Conservation (phyloP, 2,797 vertebrate genomes). For the Chiroxiphia lanceolata region DNA sequence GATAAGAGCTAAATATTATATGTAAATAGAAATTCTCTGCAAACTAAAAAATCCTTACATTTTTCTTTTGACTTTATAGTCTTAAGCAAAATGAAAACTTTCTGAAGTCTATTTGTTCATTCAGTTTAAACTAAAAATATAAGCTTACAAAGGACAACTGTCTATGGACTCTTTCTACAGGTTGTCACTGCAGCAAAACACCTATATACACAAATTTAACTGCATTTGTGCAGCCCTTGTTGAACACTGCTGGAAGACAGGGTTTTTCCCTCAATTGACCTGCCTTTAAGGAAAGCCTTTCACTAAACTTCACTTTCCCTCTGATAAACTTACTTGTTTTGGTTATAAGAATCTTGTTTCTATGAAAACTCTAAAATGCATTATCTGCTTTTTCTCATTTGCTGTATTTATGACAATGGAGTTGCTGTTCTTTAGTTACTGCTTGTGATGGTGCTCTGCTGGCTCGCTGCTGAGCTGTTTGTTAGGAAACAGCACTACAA, state of each 20-base stretch:
- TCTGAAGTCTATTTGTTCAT: background rate
- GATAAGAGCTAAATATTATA: background rate
- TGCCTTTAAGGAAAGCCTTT: background rate
- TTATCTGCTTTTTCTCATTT: background rate
- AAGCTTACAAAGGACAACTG: background rate
- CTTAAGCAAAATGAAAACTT: background rate
- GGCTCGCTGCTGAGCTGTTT: background rate
- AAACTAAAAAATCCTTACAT: rapidly evolving
- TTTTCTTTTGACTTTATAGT: background rate
- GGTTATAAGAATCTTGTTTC: background rate
- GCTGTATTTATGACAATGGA: background rate
- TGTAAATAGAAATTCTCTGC: background rate
- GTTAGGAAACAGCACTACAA: background rate
- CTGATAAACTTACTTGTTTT: background rate
- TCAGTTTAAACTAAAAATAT: background rate
- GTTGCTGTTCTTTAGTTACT: background rate
- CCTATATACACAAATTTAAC: no score
- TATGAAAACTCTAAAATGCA: background rate
- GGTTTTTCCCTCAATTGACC: background rate
- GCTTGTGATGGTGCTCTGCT: background rate
- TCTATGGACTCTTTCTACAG: background rate
- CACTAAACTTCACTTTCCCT: background rate
- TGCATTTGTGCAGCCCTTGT: background rate
- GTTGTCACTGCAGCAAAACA: background rate
- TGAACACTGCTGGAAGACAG: rapidly evolving